Base-by-base conservation (phyloP, 1,140 invertebrate species). In the Cheumatopsyche charites region DNA sequence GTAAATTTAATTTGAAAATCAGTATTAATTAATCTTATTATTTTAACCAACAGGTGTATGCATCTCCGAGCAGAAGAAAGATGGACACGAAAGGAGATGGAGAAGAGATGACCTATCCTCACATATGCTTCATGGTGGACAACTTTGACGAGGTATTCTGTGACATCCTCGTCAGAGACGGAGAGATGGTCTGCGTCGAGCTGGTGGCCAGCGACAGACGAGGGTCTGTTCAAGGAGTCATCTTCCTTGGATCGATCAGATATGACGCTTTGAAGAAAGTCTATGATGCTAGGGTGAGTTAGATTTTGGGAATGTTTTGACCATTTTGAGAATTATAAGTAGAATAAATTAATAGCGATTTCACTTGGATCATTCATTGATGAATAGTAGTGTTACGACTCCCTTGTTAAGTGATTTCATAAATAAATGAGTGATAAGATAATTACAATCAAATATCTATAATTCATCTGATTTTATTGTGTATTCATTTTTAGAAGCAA, bases 61-160 rank as follows among this genome's bases (percentile, higher is more conserved):
- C 98, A 11, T 97, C 95, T 55, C 98, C 98, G 9, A 98, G 95
- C 84, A 88, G 93, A 65, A 86, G 97, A 77, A 89, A 95, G 80
- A 99, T 99, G 97, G 96, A 99, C 81, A 94, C 93, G 13, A 99
- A 99, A 85, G 98, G 97, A 36, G 97, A 98, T 80, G 90, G 94
- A 73, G 98, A 99, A 85, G 95, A 98, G 85, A 98, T 99, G 80
- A 97, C 96, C 29, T 99, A 98, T 85, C 98, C 98, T 1, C 94
- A 98, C 85, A 96, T 99, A 77, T 99, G 95, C 85, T 99, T 99
- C 83, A 96, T 96, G 89, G 95, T 99, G 58, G 98, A 99, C 83
- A 98, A 98, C 86, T 99, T 98, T 84, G 97, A 99, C 84, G 96
- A 99, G 88, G 90, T 92, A 68, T 99, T 99, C 87, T 92, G 91